Evolutionary conservation across 2,113 vertebrate species (phyloP).

Genomic region (Urocolius indicus): DNA sequence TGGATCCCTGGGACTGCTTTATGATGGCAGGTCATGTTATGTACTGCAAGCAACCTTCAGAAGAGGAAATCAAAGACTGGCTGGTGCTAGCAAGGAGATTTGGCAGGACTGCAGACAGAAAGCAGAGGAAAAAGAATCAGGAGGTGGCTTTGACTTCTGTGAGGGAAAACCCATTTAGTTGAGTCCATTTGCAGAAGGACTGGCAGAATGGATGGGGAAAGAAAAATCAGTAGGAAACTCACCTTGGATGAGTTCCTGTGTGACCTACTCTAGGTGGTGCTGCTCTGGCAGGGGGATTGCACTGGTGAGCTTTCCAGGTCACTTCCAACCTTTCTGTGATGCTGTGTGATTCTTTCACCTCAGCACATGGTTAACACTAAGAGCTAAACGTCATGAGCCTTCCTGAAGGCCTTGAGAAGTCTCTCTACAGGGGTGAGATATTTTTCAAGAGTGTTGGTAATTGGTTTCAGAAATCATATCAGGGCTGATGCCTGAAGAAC

Average conservation of each 20-base stretch:
- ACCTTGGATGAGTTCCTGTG: too few species aligned
- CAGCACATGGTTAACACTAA: rapidly evolving
- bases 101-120: background rate
- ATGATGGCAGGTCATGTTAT: background rate
- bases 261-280: too few species aligned
- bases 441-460: background rate
- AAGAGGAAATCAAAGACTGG: background rate
- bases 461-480: background rate
- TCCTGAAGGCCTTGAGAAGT: background rate
- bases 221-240: background rate
- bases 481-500: background rate
- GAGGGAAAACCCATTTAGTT: background rate
- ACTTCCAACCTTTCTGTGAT: too few species aligned
- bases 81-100: background rate
- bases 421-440: rapidly evolving
- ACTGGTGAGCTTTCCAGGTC: too few species aligned
- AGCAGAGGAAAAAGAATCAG: background rate
- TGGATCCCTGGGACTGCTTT: background rate
- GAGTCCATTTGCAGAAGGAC: background rate
- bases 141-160: background rate
- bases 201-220: background rate
- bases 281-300: too few species aligned
- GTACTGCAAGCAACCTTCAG: background rate
- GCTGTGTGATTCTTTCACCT: background rate
- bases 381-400: background rate